Base-by-base conservation (phyloP, 2,888 invertebrate genomes). In the Argynnis bischoffii region DNA sequence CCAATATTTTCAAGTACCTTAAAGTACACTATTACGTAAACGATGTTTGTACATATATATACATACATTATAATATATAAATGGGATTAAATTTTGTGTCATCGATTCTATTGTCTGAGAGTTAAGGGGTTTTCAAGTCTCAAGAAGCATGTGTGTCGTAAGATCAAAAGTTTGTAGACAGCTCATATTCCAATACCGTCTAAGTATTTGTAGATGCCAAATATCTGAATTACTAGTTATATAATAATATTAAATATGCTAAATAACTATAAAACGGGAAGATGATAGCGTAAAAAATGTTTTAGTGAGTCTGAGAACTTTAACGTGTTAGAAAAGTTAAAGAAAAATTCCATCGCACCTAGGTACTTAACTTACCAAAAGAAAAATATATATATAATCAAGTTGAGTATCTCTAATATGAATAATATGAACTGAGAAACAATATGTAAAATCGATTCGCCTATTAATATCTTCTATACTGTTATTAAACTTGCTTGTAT, bases 151-250 rank as follows among this genome's bases (percentile, higher is more conserved):
- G 21, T 57, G 21, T 35, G 35, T 35, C 35, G 35, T 47, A n/a
- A 47, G 57, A 57, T 57, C 57, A 57, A 57, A 57, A 57, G 57
- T 47, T 57, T 57, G 5, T 57, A 57, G 57, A 57, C 57, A 47
- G 46, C 46, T 57, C 15, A 57, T 26, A 26, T 57, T 57, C 21
- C 57, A 57, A 21, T 47, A 47, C 47, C 57, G 13, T n/a, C 3
- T 21, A 35, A n/a, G 46, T 21, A 46, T 21, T 21, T 35, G 0
- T 35, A 57, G 15, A 46, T 26, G 11, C 5, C n/a, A 47, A 15
- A 57, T 47, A n/a, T 11, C 26, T n/a, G 14, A 57, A 47, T n/a
- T 11, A 47, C 21, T 6, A 46, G 1, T 26, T 26, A 47, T 11
- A 57, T 47, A 6, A n/a, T 57, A 21, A 57, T 47, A 31, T 31